Evolutionary conservation across 2,113 vertebrate genomes (phyloP).

Genomic region (Paradisaea rubra): DNA sequence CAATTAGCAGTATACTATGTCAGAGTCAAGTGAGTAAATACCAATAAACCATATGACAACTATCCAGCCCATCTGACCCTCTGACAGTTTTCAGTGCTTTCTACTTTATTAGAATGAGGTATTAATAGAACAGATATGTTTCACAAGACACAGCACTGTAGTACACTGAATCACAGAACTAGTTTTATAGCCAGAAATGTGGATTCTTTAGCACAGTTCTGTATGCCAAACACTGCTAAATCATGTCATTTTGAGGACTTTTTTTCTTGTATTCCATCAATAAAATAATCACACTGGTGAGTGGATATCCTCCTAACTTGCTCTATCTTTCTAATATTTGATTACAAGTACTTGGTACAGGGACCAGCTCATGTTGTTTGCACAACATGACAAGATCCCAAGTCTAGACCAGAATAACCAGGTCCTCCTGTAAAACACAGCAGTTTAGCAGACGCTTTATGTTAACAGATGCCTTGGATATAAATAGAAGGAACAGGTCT

Average conservation of each 20-base stretch:
- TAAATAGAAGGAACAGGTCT: not conserved
- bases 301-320: not conserved
- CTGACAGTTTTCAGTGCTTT: constrained; percentile 1
- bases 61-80: constrained; percentile 10
- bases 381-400: not conserved
- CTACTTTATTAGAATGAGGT: constrained; percentile 4
- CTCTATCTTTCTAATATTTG: not conserved
- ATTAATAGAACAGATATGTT: constrained; percentile 15
- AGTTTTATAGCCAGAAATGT: not conserved
- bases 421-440: not conserved
- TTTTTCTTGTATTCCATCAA: not conserved
- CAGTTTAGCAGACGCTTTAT: not conserved
- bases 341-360: not conserved
- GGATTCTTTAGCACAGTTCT: not conserved
- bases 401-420: not conserved
- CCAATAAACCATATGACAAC: constrained; percentile 33
- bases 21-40: constrained; percentile 35
- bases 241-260: not conserved
- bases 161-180: not conserved
- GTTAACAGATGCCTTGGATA: not conserved
- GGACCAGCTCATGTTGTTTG: not conserved
- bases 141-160: not conserved
- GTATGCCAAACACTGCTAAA: not conserved
- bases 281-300: not conserved
- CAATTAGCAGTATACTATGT: constrained; percentile 24